Base-by-base conservation (phyloP, 1,140 invertebrate genomes). In the Listronotus oregonensis region DNA sequence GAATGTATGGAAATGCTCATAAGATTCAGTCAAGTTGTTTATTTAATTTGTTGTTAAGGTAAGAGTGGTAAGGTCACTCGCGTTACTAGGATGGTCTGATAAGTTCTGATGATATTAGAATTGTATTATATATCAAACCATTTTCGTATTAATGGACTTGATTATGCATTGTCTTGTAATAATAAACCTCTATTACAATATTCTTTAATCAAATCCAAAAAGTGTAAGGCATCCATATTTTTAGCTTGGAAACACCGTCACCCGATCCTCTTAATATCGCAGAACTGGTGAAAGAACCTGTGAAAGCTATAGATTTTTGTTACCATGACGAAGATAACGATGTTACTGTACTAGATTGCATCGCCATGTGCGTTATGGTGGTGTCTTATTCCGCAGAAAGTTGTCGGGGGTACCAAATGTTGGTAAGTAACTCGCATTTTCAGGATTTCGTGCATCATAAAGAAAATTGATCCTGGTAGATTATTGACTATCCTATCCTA, bases 351-450 rank as follows among this genome's bases (percentile, higher is more conserved):
- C 79, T 97, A 31, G 95, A 98, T 78, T 96, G 93, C 70, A 95
- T 97, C 71, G 95, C 94, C 6, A 84, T 96, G 17, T 97, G 94
- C 77, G 96, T 99, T 0, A 98, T 98, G 86, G 96, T 99, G 0
- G 93, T 98, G 12, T 95, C 96, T 1, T 99, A 99, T 81, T 92
- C 96, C 0, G 92, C 96, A 12, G 96, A 99, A 81, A 96, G 96
- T 46, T 87, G 92, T 50, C 83, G 98, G 68, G 95, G 95, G 39
- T 94, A 96, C 79, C 97, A 99, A 82, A 99, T 99, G 97, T 83
- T 99, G 77, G 91, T 92, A 79, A 84, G 82, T 67, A 18, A 39
- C 10, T 37, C 17, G 15, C 3, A 50, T 10, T 15, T 14, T 5
- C 21, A 27, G 21, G 21, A 5, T 27, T 27, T 27, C 5, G n/a